Evolutionary conservation across 1,140 invertebrate species (phyloP).

Genomic region (Uloborus diversus): DNA sequence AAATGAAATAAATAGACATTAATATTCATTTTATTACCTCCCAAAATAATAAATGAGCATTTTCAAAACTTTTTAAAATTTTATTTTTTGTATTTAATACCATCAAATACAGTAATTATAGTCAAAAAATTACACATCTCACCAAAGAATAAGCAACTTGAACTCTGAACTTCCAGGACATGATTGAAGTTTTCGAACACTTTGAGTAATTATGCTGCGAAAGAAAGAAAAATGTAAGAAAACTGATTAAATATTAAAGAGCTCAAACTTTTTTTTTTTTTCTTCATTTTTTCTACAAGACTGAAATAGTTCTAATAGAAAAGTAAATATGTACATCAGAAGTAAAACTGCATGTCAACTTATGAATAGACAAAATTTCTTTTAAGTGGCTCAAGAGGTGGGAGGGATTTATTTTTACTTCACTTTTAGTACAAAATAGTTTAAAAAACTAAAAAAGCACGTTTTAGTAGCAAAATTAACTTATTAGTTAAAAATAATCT

Average conservation of each 20-base stretch:
- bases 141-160: slow-evolving; percentile 48
- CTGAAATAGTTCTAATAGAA: no score
- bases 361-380: no score
- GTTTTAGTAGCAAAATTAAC: no score
- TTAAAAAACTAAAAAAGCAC: no score
- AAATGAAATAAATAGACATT: neutral
- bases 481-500: no score
- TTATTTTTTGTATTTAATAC: neutral
- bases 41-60: neutral
- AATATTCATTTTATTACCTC: neutral
- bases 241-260: neutral
- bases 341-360: no score
- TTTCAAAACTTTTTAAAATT: neutral
- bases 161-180: slow-evolving; percentile 47
- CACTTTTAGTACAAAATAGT: no score
- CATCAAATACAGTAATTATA: neutral
- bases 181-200: slow-evolving; percentile 20
- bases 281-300: no score
- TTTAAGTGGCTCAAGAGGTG: no score
- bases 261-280: no score
- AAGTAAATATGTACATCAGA: no score
- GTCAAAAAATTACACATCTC: neutral
- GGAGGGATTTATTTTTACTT: no score
- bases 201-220: slow-evolving; percentile 4
- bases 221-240: neutral